Percentiles rank a stretch among this genome's conserved stretches.
These are phyloP conservation scores for Phylloscopus trochilus DNA, from an alignment of 2,113 vertebrate genomes.

Conservation along the genomic window DNA sequence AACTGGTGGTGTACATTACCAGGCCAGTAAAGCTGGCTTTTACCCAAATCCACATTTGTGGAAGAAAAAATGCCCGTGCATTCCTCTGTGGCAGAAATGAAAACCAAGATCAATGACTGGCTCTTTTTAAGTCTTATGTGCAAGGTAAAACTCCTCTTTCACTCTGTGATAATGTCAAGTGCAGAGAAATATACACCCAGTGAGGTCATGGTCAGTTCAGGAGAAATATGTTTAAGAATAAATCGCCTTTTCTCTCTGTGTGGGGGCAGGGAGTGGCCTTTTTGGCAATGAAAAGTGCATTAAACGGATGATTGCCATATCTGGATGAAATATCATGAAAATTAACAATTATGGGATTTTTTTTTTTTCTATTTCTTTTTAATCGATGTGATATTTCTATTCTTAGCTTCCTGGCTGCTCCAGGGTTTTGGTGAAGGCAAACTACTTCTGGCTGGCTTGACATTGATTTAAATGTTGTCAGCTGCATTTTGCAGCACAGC, in stretches of 20 bases:
- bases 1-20: constrained; percentile 6
- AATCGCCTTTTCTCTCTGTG: neutral
- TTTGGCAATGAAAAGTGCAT: neutral
- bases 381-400: neutral
- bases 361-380: neutral
- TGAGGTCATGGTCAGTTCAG: constrained; percentile 63
- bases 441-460: neutral
- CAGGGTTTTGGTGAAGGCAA: neutral
- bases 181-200: constrained; percentile 56
- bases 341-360: neutral
- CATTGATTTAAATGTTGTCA: constrained; percentile 33
- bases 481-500: neutral
- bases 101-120: constrained; percentile 64
- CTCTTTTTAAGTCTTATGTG: constrained; percentile 48
- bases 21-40: constrained; percentile 24
- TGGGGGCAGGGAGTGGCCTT: neutral
- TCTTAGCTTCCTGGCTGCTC: neutral
- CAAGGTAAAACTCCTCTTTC: constrained; percentile 68
- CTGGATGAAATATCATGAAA: neutral
- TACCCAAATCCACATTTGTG: constrained; percentile 31
- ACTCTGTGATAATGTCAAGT: constrained; percentile 64
- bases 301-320: neutral
- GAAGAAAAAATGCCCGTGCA: constrained; percentile 39
- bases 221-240: constrained; percentile 55
- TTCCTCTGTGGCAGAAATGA: constrained; percentile 60